Conservation (phyloP, 2,797 vertebrate genomes). For the Nyctalus aviator region DNA sequence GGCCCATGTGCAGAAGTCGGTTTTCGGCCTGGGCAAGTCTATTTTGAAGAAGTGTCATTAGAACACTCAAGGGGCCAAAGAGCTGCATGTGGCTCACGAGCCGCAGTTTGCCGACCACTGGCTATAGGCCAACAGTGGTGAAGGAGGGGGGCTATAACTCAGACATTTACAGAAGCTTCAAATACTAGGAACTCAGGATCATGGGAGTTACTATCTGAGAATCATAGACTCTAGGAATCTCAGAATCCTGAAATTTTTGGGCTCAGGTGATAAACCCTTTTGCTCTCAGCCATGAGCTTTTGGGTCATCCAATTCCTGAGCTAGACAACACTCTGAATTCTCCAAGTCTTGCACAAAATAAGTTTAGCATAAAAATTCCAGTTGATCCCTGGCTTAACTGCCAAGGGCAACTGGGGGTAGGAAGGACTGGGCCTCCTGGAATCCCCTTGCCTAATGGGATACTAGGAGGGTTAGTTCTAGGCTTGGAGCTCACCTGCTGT, state of each 20-base stretch:
- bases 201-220: background rate
- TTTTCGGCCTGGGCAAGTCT: too few relatives aligned
- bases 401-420: background rate
- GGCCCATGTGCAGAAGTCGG: too few relatives aligned
- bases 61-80: too few relatives aligned
- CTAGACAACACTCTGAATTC: background rate
- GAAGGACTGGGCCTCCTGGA: background rate
- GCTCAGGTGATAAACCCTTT: background rate
- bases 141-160: background rate
- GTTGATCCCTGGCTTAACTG: background rate
- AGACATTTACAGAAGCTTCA: background rate
- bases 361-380: conserved; percentile 3
- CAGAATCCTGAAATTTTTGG: conserved; percentile 26
- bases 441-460: background rate
- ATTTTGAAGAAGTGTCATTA: too few relatives aligned
- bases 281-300: background rate
- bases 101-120: too few relatives aligned
- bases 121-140: too few relatives aligned
- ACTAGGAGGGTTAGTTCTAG: background rate
- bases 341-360: background rate
- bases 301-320: background rate
- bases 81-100: too few relatives aligned
- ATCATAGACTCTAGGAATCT: background rate
- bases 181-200: background rate
- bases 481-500: background rate